phyloP scores from a whole-genome alignment of 2,797 vertebrate species.

The Telmatherina bonti region DNA sequence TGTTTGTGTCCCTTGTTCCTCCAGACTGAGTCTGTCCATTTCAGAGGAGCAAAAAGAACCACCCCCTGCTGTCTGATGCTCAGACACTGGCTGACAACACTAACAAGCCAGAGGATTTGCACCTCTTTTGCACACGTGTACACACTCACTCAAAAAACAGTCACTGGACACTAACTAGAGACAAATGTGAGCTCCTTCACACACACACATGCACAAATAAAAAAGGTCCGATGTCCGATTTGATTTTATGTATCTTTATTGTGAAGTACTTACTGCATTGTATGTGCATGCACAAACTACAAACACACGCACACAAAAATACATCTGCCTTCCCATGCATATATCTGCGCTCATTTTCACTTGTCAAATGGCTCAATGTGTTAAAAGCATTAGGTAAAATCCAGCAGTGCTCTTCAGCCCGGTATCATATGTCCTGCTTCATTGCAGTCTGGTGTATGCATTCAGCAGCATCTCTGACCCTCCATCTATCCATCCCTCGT shows the following conservation, averaged over 20 bases:
- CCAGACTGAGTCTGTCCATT: conserved; percentile 9
- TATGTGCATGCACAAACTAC: not conserved
- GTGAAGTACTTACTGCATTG: not conserved
- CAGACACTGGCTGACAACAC: conserved; percentile 56
- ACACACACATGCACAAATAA: not conserved
- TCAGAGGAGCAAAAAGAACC: conserved; percentile 40
- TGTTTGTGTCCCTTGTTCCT: conserved; percentile 37
- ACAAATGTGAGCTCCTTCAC: conserved; percentile 15
- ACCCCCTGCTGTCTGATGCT: conserved; percentile 43
- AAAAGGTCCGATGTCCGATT: conserved; percentile 9
- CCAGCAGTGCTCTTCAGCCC: conserved; percentile 77
- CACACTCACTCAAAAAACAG: conserved; percentile 35
- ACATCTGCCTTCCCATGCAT: not conserved
- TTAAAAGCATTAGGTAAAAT: conserved; percentile 87
- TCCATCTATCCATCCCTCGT: conserved; percentile 60
- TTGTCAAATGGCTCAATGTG: conserved; percentile 81
- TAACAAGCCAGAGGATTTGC: conserved; percentile 70
- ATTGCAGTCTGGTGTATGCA: conserved; percentile 83
- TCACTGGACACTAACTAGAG: conserved; percentile 6
- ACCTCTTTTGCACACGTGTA: conserved; percentile 52
- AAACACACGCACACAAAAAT: conserved; percentile 19
- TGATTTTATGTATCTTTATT: conserved; percentile 17
- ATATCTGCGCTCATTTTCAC: conserved; percentile 25
- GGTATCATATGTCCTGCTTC: conserved; percentile 84
- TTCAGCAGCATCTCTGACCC: conserved; percentile 77